Base-by-base conservation (phyloP, 2,797 vertebrate species). In the Gymnothorax javanicus region DNA sequence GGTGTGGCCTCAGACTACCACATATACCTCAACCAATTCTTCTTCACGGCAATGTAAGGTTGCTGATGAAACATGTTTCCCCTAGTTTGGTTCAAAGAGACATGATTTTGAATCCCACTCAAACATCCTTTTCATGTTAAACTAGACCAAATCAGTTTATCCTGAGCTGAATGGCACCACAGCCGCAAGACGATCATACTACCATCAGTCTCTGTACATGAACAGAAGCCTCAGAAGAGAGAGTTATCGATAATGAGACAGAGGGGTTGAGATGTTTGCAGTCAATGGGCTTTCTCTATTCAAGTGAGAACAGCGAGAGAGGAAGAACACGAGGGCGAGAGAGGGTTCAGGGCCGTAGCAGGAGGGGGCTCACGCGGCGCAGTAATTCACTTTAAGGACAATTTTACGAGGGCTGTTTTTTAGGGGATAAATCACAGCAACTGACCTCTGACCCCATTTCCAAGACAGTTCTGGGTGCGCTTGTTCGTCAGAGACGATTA, bases 381-480 rank as follows among this genome's bases (percentile, higher is more conserved):
- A 25, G 60, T 87, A 82, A 87, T 86, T 89, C 82, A 87, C 64
- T 83, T 25, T n/a, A 59, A 25, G 86, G 75, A 83, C 81, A 86
- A 85, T 83, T 73, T 84, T 83, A 60, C 52, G 56, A 83, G 56
- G 81, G 69, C 33, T 75, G 81, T 43, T 62, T 71, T 43, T 73
- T 33, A 77, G 52, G 58, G 64, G 43, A 86, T 86, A 56, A 59
- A 83, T 82, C 56, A 62, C 67, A 85, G 85, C 59, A 13, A 7
- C 33, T 33, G 71, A 86, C 85, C 71, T 81, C 71, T n/a, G 60
- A 73, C 64, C 84, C 84, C 84, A 77, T 62, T 79, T 62, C 71
- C 27, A 52, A 20, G 71, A 50, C 57, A 11, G 71, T 52, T 25
- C 59, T 50, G n/a, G 15, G 67, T 27, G 33, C 73, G 59, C 50